Conservation (phyloP, 2,797 vertebrate genomes). For the Sylvia borin region DNA sequence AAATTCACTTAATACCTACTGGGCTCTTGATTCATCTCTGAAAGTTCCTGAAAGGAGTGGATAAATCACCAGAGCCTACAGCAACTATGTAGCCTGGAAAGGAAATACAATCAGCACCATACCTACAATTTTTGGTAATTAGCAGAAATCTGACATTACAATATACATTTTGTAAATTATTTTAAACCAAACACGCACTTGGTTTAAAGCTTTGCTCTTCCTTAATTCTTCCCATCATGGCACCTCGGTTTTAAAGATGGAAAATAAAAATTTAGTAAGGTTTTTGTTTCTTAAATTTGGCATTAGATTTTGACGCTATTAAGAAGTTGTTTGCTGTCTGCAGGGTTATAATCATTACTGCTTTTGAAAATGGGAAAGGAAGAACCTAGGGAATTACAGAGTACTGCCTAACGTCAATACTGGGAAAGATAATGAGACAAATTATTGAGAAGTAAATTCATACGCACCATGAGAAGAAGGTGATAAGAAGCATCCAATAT, state of each 20-base stretch:
- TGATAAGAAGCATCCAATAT: neutral
- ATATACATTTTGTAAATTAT: neutral
- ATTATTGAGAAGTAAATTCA: neutral
- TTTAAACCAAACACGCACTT: accelerated
- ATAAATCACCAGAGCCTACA: neutral
- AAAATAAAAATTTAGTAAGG: neutral
- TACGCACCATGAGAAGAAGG: neutral
- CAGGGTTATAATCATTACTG: neutral
- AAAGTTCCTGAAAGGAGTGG: neutral
- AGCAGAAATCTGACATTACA: neutral
- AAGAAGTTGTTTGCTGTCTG: neutral
- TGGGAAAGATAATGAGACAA: neutral
- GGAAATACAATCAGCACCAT: neutral
- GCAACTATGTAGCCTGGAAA: neutral
- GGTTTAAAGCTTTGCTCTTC: neutral
- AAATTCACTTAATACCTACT: neutral
- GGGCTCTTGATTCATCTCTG: neutral
- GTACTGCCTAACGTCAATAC: neutral
- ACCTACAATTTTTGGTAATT: neutral
- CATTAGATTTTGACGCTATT: neutral
- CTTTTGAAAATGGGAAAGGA: neutral
- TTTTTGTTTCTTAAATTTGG: neutral
- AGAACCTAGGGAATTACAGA: neutral
- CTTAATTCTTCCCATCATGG: neutral
- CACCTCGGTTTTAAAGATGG: neutral